Base-by-base conservation (phyloP, 2,797 vertebrate species). In the Fundulus diaphanus region DNA sequence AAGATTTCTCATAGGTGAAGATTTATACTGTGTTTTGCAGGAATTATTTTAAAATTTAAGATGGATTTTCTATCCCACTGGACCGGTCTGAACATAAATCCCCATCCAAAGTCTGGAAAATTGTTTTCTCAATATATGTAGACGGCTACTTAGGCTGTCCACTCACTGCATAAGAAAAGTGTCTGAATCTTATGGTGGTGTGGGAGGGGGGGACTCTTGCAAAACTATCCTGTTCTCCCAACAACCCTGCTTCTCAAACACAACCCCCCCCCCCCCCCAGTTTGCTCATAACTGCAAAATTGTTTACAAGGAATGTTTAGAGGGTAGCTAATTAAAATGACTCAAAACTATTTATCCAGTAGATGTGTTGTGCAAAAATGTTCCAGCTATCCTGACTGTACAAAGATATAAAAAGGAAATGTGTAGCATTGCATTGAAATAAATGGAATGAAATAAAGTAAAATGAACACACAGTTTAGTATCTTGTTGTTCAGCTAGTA, bases 11-110 rank as follows among this genome's bases (percentile, higher is more conserved):
- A n/a, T 68, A 46, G 37, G 48, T 68, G 61, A 65, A 24, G 65
- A 44, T 70, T 77, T 42, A 59, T 63, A 67, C 56, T 71, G 77
- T 71, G 68, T 70, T 82, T 88, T n/a, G n/a, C n/a, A n/a, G n/a
- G n/a, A n/a, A n/a, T n/a, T 88, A 77, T 72, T 72, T 83, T 56
- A 27, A 11, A 67, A 85, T 83, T 81, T 67, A 78, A 84, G 86
- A 92, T 54, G 56, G 83, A 90, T 78, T 87, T 63, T 16, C 12
- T 1, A 13, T 87, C 85, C 85, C 81, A 33, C 12, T 11, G 80
- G 82, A 12, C 72, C 71, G 7, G 56, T 71, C 75, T 81, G 56
- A 77, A 80, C 86, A 84, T 81, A 77, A 83, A 87, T 81, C 83
- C 67, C 44, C 65, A 73, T 57, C 81, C 70, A 73, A 67, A 81